Base-by-base conservation (phyloP, 35 echinoderm and acorn worm genomes). In the Lytechinus variegatus region DNA sequence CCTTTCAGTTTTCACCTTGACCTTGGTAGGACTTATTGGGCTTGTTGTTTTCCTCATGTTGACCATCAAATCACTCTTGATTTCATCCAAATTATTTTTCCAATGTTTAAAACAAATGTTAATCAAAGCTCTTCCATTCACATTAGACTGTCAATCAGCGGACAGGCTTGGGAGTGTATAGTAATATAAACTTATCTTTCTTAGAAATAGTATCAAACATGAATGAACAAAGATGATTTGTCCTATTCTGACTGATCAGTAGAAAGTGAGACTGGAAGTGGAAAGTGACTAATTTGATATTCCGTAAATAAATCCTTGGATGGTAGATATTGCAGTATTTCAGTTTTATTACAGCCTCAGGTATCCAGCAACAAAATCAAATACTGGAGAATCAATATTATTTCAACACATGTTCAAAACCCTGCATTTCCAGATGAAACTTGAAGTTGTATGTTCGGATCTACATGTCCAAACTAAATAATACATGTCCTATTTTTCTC, bases 1-100 rank as follows among this genome's bases (percentile, higher is more conserved):
- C 52, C 96, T 52, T 66, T 96, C 96, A 52, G 94, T 94, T 95
- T 96, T 96, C 27, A 96, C 94, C 72, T 96, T 96, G 56, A 96
- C 87, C 57, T 56, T 86, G 51, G 87, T 95, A 19, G 96, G 96
- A 52, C 96, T 96, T 27, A 56, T n/a, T 10, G 96, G 94, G 87
- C 96, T 96, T 10, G n/a, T 95, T 51, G 87, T 96, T 54, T 96
- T 96, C 94, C 94, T 96, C 95, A 96, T 96, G 89, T 89, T 93
- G 52, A 93, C 94, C 94, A 95, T 95, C 94, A 33, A 95, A 95
- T 27, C 88, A 54, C 44, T 71, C 33, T 28, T 61, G 54, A 11
- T 66, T 52, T 56, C 28, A 94, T 52, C 56, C 29, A 44, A 94
- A 28, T 94, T 71, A 56, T 55, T 44, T 44, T 44, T 44, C 33